These are phyloP conservation scores for Gastrophryne carolinensis DNA, from an alignment of 2,797 vertebrate species.

Conservation along the genomic window DNA sequence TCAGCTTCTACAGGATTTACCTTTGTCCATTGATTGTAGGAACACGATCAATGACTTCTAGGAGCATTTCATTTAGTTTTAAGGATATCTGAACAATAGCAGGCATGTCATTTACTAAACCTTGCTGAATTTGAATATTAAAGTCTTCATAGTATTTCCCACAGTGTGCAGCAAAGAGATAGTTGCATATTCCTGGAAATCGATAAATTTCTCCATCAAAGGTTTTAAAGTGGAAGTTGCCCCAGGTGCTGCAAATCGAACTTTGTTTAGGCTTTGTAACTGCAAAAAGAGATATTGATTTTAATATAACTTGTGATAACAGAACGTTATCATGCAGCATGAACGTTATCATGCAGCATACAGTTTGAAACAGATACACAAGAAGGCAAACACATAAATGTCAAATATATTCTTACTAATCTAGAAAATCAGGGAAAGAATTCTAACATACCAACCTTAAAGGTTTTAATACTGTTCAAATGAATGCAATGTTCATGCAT, in stretches of 20 bases:
- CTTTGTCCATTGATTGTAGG: neutral
- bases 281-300: too few species aligned
- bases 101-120: constrained; percentile 28
- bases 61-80: constrained; percentile 37
- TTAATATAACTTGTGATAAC: too few species aligned
- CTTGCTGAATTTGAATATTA: constrained; percentile 68
- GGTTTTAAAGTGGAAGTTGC: constrained; percentile 70
- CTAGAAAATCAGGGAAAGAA: too few species aligned
- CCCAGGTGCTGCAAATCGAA: constrained; percentile 76
- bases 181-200: constrained; percentile 68
- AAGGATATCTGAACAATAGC: constrained; percentile 62
- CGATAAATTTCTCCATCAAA: constrained; percentile 74
- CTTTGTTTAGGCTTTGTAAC: neutral
- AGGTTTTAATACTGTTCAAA: too few species aligned
- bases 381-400: too few species aligned
- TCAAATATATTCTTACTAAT: too few species aligned
- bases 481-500: too few species aligned
- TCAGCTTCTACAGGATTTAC: too few species aligned
- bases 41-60: constrained; percentile 14
- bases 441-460: too few species aligned
- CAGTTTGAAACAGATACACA: too few species aligned
- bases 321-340: too few species aligned
- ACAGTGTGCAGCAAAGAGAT: constrained; percentile 65
- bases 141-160: constrained; percentile 63
- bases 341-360: too few species aligned